Conservation (phyloP, 2,888 invertebrate genomes). For the Trichopria drosophilae region DNA sequence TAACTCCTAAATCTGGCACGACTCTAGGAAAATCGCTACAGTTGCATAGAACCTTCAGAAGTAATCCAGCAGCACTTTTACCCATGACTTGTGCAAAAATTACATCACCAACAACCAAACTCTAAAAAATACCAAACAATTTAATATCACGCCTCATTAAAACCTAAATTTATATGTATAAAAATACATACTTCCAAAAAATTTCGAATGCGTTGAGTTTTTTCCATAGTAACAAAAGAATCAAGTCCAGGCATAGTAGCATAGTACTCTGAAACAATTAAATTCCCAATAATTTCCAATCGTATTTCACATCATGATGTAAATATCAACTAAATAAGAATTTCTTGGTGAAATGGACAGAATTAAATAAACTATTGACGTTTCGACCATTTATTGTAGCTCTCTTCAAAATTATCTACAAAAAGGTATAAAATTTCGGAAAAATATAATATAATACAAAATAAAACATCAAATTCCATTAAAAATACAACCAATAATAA, state of each 20-base stretch:
- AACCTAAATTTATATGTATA: constrained; percentile 2
- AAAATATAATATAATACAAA: too few species aligned
- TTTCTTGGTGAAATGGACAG: not conserved
- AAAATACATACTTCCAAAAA: constrained; percentile 72
- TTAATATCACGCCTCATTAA: not conserved
- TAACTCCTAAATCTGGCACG: constrained; percentile 84
- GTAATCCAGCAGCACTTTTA: constrained; percentile 72
- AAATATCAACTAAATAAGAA: not conserved
- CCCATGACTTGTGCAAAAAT: constrained; percentile 78
- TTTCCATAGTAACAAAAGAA: constrained; percentile 79
- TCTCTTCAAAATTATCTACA: not conserved
- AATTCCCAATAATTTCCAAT: not conserved
- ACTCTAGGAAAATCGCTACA: constrained; percentile 77
- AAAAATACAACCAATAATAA: too few species aligned
- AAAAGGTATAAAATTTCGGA: too few species aligned
- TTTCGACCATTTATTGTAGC: constrained; percentile 3
- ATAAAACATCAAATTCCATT: too few species aligned
- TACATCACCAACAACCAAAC: constrained; percentile 67
- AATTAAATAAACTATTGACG: too few species aligned
- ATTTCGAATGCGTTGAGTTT: constrained; percentile 74
- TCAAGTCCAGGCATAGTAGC: constrained; percentile 87
- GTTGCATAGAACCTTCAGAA: constrained; percentile 82
- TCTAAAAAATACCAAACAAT: constrained; percentile 38
- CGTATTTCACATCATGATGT: not conserved
- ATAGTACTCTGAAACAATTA: constrained; percentile 67